These are phyloP conservation scores for Eueremaeus valkanovi DNA, from an alignment of 2,888 invertebrate species.

Conservation along the genomic window DNA sequence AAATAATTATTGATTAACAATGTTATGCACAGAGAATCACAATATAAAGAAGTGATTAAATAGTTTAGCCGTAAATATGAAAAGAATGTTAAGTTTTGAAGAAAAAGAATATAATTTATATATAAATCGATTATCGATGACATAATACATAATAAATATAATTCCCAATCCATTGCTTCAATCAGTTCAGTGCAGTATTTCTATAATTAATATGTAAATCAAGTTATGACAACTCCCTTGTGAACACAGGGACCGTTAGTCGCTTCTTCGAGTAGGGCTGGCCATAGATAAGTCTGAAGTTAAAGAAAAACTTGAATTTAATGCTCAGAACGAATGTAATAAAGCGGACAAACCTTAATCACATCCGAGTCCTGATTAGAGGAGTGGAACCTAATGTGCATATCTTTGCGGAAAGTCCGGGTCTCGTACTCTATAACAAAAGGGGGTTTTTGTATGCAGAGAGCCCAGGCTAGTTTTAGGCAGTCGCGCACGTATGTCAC, in stretches of 20 bases:
- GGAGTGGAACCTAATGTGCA: conserved; percentile 72
- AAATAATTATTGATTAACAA: background rate
- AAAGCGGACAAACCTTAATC: conserved; percentile 59
- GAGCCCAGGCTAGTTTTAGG: conserved; percentile 80
- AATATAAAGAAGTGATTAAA: background rate
- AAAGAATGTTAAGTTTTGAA: no score
- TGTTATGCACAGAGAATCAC: background rate
- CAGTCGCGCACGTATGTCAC: conserved; percentile 74
- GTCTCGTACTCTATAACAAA: conserved; percentile 57
- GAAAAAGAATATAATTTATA: background rate
- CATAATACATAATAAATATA: background rate
- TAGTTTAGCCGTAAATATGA: background rate
- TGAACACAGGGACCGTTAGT: conserved; percentile 68
- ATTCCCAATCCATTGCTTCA: background rate
- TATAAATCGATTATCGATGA: background rate
- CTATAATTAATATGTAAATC: no score
- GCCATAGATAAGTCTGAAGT: conserved; percentile 70
- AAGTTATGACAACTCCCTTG: conserved; percentile 80
- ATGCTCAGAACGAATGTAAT: no score
- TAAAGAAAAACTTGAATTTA: background rate
- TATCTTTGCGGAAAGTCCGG: conserved; percentile 64
- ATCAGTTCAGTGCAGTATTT: no score
- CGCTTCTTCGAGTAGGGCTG: conserved; percentile 66
- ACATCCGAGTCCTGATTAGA: conserved; percentile 69
- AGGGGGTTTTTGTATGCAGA: conserved; percentile 64